These are phyloP conservation scores for Pachyseris speciosa DNA, from an alignment of 64 coral and sea anemone genomes.

Conservation along the genomic window DNA sequence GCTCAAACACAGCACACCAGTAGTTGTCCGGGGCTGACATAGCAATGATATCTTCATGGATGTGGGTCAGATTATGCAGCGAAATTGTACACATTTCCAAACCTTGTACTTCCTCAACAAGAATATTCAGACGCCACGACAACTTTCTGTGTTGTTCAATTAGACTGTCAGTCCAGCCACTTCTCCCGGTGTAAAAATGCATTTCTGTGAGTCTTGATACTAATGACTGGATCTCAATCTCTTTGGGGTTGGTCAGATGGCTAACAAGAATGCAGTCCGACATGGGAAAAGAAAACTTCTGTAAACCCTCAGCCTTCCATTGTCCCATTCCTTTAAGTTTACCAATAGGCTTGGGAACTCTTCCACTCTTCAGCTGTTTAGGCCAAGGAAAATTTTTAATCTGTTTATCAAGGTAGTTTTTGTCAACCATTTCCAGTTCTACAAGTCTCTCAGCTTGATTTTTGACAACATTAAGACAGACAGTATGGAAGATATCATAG, in stretches of 20 bases:
- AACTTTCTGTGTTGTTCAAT: conserved; percentile 23
- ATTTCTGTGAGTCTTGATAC: conserved; percentile 52
- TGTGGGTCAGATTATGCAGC: conserved; percentile 46
- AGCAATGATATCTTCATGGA: conserved; percentile 41
- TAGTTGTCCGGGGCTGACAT: conserved; percentile 24
- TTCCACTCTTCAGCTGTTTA: conserved; percentile 41
- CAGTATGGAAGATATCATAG: conserved; percentile 74
- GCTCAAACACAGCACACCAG: conserved; percentile 40
- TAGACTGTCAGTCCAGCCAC: conserved; percentile 27
- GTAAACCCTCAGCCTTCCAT: conserved; percentile 76
- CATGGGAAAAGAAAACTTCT: conserved; percentile 75
- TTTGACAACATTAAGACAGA: conserved; percentile 67
- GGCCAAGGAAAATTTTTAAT: conserved; percentile 61
- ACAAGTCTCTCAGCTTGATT: conserved; percentile 44
- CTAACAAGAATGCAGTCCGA: conserved; percentile 42
- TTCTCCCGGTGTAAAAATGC: conserved; percentile 39
- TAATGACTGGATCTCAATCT: conserved; percentile 52
- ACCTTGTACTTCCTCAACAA: conserved; percentile 40
- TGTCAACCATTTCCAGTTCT: conserved; percentile 53
- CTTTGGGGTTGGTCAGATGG: background rate
- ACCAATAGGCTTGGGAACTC: conserved; percentile 12
- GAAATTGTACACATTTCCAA: conserved; percentile 49
- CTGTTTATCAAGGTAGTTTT: conserved; percentile 42
- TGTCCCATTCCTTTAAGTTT: conserved; percentile 70
- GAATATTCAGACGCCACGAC: conserved; percentile 50